A percentile compares a stretch with the other conserved stretches of the same genome.
These are phyloP conservation scores for Triops longicaudatus DNA, from an alignment of 1,140 invertebrate genomes.

Conservation along the genomic window DNA sequence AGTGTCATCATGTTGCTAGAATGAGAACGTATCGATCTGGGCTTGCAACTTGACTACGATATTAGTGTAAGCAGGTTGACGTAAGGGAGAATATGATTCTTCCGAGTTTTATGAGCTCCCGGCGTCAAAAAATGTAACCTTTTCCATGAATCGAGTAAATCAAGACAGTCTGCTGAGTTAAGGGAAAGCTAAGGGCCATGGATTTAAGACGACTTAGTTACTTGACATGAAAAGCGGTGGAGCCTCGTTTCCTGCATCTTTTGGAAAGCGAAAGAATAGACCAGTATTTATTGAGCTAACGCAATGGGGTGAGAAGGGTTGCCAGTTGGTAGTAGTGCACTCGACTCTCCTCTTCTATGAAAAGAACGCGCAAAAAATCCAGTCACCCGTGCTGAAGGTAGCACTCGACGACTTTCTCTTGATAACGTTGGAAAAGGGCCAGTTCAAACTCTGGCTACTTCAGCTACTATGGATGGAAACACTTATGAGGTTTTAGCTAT, in stretches of 20 bases:
- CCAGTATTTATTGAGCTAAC: background rate
- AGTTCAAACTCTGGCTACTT: background rate
- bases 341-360: background rate
- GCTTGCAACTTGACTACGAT: too few species aligned
- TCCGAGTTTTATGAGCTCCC: too few species aligned
- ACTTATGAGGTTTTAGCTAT: background rate
- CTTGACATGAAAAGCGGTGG: background rate
- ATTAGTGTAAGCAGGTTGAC: too few species aligned
- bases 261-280: background rate
- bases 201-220: background rate
- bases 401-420: background rate
- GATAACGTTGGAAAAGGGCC: background rate
- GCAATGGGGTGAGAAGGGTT: slow-evolving; percentile 10
- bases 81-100: too few species aligned
- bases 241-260: slow-evolving; percentile 4
- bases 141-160: background rate
- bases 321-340: background rate
- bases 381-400: slow-evolving; percentile 3
- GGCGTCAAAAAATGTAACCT: background rate
- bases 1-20: background rate
- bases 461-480: background rate
- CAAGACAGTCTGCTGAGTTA: background rate
- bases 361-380: background rate
- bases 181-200: background rate
- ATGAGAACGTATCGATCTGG: too few species aligned